A percentile compares a stretch with the other conserved stretches of the same genome.
Evolutionary conservation across 2,797 vertebrate genomes (phyloP).

Genomic region (Ctenosaura bakeri): DNA sequence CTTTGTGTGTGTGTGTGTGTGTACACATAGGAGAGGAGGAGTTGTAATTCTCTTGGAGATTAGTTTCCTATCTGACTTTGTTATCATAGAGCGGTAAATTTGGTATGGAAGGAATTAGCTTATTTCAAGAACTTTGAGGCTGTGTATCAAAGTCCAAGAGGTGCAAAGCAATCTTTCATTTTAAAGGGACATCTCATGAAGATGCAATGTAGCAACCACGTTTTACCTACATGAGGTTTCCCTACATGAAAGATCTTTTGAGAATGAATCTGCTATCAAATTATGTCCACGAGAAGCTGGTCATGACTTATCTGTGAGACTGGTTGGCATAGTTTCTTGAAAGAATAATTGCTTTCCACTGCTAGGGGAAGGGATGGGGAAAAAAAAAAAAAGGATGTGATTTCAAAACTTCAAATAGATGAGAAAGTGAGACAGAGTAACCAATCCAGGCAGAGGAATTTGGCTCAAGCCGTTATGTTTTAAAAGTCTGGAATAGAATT

Average conservation of each 20-base stretch:
- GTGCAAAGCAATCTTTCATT: slow-evolving; percentile 43
- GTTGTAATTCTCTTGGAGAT: slow-evolving; percentile 6
- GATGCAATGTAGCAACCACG: not conserved
- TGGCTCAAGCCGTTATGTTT: too few relatives aligned
- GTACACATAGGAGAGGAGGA: not conserved
- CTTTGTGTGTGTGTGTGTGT: not conserved
- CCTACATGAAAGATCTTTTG: not conserved
- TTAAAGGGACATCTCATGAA: slow-evolving; percentile 48
- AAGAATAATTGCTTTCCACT: too few relatives aligned
- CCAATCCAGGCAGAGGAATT: too few relatives aligned
- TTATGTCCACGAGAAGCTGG: not conserved
- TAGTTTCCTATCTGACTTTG: slow-evolving; percentile 47
- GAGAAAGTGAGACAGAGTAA: too few relatives aligned
- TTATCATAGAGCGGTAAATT: slow-evolving; percentile 45
- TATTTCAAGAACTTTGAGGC: slow-evolving; percentile 44
- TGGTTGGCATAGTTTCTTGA: too few relatives aligned
- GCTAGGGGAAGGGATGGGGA: too few relatives aligned
- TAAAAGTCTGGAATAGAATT: too few relatives aligned
- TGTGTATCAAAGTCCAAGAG: slow-evolving; percentile 28
- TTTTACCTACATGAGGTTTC: not conserved
- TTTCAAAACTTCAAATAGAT: too few relatives aligned
- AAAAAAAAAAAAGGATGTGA: too few relatives aligned
- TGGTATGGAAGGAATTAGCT: slow-evolving; percentile 38
- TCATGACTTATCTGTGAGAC: not conserved
- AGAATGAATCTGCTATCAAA: not conserved